Percentiles rank a stretch among this genome's conserved stretches.
These are phyloP conservation scores for Pantherophis vulpinus DNA, from an alignment of 2,797 vertebrate species.

Conservation along the genomic window DNA sequence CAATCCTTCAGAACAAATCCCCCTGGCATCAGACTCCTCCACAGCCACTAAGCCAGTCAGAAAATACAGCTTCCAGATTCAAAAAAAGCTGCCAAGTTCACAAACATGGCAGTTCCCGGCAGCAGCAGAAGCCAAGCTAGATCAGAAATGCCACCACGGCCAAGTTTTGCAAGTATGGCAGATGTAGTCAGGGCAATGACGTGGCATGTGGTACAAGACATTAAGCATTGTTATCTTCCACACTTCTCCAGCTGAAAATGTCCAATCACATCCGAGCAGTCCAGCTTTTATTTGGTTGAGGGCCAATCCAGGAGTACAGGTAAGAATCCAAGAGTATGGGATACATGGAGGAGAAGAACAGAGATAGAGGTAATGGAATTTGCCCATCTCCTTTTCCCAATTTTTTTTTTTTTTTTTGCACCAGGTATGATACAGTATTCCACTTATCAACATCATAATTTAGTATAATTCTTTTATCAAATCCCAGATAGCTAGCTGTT, in stretches of 20 bases:
- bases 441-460: neutral
- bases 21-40: neutral
- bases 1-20: neutral
- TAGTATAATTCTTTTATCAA: neutral
- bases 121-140: neutral
- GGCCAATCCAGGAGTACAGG: neutral
- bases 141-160: neutral
- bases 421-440: neutral
- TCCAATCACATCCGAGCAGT: neutral
- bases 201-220: neutral
- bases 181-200: neutral
- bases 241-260: neutral
- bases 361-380: neutral
- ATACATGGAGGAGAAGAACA: neutral
- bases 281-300: neutral
- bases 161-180: neutral
- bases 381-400: neutral
- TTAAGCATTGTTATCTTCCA: neutral
- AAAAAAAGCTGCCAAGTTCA: neutral
- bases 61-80: neutral
- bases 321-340: neutral
- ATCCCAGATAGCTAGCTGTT: neutral
- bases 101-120: neutral
- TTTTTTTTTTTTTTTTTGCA: neutral
- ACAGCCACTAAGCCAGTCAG: neutral